Base-by-base conservation (phyloP, 2,797 vertebrate genomes). In the Malurus splendens region DNA sequence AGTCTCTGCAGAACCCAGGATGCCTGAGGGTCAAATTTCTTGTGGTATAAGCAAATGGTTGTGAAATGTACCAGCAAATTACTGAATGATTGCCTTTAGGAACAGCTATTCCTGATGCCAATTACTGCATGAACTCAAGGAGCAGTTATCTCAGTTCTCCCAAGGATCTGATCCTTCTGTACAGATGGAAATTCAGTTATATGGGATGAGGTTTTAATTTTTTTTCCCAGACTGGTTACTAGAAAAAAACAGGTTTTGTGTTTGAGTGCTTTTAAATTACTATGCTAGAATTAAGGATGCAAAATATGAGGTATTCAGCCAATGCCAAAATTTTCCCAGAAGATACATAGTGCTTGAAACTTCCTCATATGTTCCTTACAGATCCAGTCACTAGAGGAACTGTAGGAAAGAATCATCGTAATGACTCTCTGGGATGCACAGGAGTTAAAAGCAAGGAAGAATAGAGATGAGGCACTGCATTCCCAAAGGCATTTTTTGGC, bases 21-120 rank as follows among this genome's bases (percentile, higher is more conserved):
- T 90, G 65, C 65, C 80, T 25, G 54, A 77, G 77, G 80, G 70
- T 82, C 33, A 33, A 32, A 73, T 90, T 87, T 80, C 45, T 80
- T 77, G 65, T 82, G n/a, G 45, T 85, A 30, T 87, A 80, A 89
- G 60, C 48, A 92, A 95, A 89, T 82, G 57, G n/a, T 33, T 85
- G 75, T 86, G 87, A 92, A 92, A 94, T 92, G 75, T 92, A 85
- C 82, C 79, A 93, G 75, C 41, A 80, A 80, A 67, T 87, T 91
- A 88, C 71, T 68, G 74, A 52, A 41, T 83, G 52, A 45, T 72
- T 92, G 77, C 62, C 41, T 86, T 75, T 72, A 84, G 67, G 66
- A 93, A 55, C 23, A 81, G 33, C 74, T 88, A 33, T 86, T 89
- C 48, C 36, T 78, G 51, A 41, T 81, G 48, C 36, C 51, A 89